Conservation (phyloP, 2,797 vertebrate species). For the Pelodytes ibericus region DNA sequence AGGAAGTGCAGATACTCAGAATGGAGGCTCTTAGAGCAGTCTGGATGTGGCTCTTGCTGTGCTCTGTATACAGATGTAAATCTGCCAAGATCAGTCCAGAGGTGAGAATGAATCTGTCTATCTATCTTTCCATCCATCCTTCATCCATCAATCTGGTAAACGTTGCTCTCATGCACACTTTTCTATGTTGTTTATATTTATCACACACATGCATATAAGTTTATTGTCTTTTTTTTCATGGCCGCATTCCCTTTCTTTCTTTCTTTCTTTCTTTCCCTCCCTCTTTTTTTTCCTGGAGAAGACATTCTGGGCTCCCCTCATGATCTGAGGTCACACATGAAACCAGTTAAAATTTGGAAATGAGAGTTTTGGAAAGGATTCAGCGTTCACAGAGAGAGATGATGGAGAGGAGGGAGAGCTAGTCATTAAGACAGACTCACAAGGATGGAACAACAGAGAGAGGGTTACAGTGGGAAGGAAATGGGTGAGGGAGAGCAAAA, state of each 20-base stretch:
- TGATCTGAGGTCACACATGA: conserved; percentile 53
- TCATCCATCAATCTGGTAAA: not conserved
- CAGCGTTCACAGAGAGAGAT: conserved; percentile 62
- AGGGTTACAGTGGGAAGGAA: not conserved
- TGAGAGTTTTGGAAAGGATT: conserved; percentile 59
- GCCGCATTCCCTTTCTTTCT: conserved; percentile 53
- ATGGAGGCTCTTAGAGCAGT: conserved; percentile 35
- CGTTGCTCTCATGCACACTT: not conserved
- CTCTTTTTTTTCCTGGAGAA: conserved; percentile 47
- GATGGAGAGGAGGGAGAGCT: conserved; percentile 60
- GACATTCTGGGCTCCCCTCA: conserved; percentile 39
- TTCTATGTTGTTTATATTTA: not conserved
- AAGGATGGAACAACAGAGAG: not conserved
- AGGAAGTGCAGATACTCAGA: conserved; percentile 11
- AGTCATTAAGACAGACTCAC: conserved; percentile 31
- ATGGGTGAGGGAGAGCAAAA: too few species aligned
- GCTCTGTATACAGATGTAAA: conserved; percentile 23
- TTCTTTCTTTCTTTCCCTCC: conserved; percentile 39
- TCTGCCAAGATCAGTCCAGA: conserved; percentile 42
- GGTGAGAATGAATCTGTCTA: conserved; percentile 30
- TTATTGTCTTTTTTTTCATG: conserved; percentile 17
- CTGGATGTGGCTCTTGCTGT: conserved; percentile 45
- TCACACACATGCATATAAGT: not conserved
- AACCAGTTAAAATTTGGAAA: conserved; percentile 46
- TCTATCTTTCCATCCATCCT: conserved; percentile 2